phyloP scores from a whole-genome alignment of 2,113 vertebrate species.

The Pterophyllum scalare region DNA sequence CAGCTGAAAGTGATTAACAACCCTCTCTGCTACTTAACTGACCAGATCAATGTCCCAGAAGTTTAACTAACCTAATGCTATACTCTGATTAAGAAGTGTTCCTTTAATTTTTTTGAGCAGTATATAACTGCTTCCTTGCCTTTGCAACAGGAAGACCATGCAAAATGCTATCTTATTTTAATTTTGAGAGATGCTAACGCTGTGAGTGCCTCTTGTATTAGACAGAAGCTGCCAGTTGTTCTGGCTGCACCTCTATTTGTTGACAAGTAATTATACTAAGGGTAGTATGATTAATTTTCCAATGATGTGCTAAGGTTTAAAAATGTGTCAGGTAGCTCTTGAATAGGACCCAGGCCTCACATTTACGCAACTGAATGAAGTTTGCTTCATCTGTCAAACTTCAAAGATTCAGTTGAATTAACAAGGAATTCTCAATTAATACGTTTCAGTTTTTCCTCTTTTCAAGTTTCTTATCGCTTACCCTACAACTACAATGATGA shows the following conservation, averaged over 20 bases:
- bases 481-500: conserved; percentile 99
- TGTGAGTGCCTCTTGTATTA: not conserved
- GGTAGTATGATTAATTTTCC: conserved; percentile 21
- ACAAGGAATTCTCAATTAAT: not conserved
- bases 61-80: no score
- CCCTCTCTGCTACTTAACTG: no score
- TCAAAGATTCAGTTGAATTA: not conserved
- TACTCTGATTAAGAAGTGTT: no score
- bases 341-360: not conserved
- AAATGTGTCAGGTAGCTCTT: conserved; percentile 2
- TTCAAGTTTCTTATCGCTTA: conserved; percentile 78
- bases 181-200: not conserved
- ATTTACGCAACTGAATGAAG: not conserved
- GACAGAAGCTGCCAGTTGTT: conserved; percentile 26
- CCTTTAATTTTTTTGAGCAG: no score
- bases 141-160: not conserved
- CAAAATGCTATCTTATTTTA: not conserved
- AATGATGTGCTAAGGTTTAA: conserved; percentile 23
- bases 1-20: no score
- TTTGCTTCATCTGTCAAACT: not conserved
- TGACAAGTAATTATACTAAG: conserved; percentile 41
- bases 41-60: no score
- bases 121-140: not conserved
- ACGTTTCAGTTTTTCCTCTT: not conserved
- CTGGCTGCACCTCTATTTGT: conserved; percentile 44